Conservation (phyloP, 2,888 invertebrate species). For the Erynnis tages region DNA sequence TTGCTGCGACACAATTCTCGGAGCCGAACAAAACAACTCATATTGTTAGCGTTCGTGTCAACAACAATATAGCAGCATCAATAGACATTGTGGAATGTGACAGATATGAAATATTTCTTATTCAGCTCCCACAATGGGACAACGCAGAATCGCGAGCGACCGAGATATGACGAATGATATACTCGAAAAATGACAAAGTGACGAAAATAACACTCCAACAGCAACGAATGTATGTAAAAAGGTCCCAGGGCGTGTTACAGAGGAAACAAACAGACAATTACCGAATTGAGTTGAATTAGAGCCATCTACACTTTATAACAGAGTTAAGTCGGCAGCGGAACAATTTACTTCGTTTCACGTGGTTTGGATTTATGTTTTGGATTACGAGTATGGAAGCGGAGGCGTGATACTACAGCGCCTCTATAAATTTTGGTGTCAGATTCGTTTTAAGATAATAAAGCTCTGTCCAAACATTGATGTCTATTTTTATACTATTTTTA, state of each 20-base stretch:
- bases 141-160: slow-evolving; percentile 18
- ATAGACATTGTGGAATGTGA: slow-evolving; percentile 17
- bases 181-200: slow-evolving; percentile 25
- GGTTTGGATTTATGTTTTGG: slow-evolving; percentile 1
- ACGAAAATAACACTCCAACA: slow-evolving; percentile 1
- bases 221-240: slow-evolving; percentile 25
- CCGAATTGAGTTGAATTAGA: slow-evolving; percentile 38
- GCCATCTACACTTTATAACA: slow-evolving; percentile 36
- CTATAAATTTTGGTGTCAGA: no score
- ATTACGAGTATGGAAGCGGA: background rate
- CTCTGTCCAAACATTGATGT: no score
- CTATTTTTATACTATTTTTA: no score
- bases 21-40: slow-evolving; percentile 7
- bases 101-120: slow-evolving; percentile 24
- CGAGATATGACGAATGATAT: slow-evolving; percentile 24
- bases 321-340: slow-evolving; percentile 5
- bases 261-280: slow-evolving; percentile 37
- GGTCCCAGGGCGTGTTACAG: slow-evolving; percentile 9
- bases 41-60: slow-evolving; percentile 9
- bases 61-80: slow-evolving; percentile 12
- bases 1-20: no score
- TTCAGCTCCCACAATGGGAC: slow-evolving; percentile 17
- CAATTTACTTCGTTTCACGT: slow-evolving; percentile 6
- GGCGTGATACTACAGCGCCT: background rate
- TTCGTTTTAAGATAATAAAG: no score